Evolutionary conservation across 1,140 invertebrate genomes (phyloP).

Genomic region (Cotesia chilonis): DNA sequence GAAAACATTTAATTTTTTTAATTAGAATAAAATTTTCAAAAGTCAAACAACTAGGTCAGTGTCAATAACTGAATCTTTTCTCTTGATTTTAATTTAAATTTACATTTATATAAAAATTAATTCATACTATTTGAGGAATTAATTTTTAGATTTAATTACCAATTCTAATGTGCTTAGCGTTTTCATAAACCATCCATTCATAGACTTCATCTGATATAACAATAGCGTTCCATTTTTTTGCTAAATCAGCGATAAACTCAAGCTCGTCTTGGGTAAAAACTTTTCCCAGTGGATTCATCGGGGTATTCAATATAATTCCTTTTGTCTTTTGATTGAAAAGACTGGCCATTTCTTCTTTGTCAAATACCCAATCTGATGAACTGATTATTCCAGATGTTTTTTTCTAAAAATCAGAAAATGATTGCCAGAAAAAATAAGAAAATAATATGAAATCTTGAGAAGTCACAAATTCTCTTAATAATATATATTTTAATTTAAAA

Average conservation of each 20-base stretch:
- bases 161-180: slow-evolving; percentile 87
- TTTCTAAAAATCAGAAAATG: slow-evolving; percentile 50
- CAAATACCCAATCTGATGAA: slow-evolving; percentile 90
- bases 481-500: too few relatives aligned
- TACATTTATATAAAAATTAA: too few relatives aligned
- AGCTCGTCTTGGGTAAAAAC: slow-evolving; percentile 80
- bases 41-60: too few relatives aligned
- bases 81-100: too few relatives aligned
- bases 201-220: slow-evolving; percentile 98
- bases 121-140: too few relatives aligned
- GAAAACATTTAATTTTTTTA: too few relatives aligned
- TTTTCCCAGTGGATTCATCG: slow-evolving; percentile 95
- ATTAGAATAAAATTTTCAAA: too few relatives aligned
- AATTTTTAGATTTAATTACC: slow-evolving; percentile 66
- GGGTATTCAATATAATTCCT: slow-evolving; percentile 94
- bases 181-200: slow-evolving; percentile 94
- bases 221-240: slow-evolving; percentile 91
- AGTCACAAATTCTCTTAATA: too few relatives aligned
- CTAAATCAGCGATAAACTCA: slow-evolving; percentile 84
- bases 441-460: too few relatives aligned
- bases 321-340: slow-evolving; percentile 94
- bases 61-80: too few relatives aligned
- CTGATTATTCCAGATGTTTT: slow-evolving; percentile 60
- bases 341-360: slow-evolving; percentile 80
- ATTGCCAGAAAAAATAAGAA: too few relatives aligned